Evolutionary conservation across 2,888 invertebrate species (phyloP).

Genomic region (Papilio elwesi): DNA sequence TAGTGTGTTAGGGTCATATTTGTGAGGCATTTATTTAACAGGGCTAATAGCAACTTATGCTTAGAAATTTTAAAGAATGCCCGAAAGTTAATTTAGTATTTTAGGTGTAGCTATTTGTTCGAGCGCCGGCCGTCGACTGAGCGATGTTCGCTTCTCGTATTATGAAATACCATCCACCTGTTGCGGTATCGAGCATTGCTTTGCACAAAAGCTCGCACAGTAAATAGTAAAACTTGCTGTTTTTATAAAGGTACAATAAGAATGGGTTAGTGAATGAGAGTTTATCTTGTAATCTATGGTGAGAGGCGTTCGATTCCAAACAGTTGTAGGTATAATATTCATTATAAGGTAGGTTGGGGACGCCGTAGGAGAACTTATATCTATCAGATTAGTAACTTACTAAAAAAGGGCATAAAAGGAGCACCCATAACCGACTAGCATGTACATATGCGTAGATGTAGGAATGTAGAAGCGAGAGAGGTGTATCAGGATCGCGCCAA

Average conservation of each 20-base stretch:
- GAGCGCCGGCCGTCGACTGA: conserved; percentile 65
- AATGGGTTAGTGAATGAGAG: neutral
- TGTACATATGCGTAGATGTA: too few species aligned
- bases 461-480: too few species aligned
- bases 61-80: neutral
- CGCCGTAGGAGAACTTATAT: too few species aligned
- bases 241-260: neutral
- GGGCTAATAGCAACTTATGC: neutral
- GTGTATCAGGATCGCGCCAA: too few species aligned
- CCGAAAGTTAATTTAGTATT: conserved; percentile 3
- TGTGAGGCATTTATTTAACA: conserved; percentile 57
- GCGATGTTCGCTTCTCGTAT: conserved; percentile 41
- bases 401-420: too few species aligned
- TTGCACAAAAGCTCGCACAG: neutral
- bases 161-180: conserved; percentile 52
- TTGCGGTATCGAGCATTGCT: conserved; percentile 48
- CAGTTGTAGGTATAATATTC: too few species aligned
- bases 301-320: too few species aligned
- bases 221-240: neutral
- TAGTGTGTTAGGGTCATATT: conserved; percentile 69
- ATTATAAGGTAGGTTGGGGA: too few species aligned
- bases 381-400: too few species aligned
- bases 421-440: too few species aligned
- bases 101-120: conserved; percentile 51
- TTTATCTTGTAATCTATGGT: too few species aligned